Conservation (phyloP, 1,140 invertebrate species). For the Listronotus oregonensis region DNA sequence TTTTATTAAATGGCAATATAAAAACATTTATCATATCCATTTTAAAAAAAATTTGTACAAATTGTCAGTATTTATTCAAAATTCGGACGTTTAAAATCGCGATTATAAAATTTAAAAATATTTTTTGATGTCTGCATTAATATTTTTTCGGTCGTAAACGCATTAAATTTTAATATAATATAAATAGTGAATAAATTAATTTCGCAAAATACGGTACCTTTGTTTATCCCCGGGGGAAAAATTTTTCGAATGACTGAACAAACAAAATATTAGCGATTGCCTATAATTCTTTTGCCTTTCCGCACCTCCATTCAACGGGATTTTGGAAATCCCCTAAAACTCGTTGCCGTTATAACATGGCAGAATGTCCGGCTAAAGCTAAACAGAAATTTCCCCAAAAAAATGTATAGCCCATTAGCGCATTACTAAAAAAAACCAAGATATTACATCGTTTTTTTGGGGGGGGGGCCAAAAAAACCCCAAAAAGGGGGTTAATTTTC, state of each 20-base stretch:
- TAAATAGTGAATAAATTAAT: conserved; percentile 43
- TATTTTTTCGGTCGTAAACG: conserved; percentile 38
- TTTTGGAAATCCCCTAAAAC: conserved; percentile 51
- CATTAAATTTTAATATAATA: conserved; percentile 40
- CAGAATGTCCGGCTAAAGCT: conserved; percentile 48
- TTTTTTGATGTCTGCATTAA: conserved; percentile 39
- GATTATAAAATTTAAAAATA: conserved; percentile 37
- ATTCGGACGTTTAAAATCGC: conserved; percentile 19
- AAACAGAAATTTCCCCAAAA: conserved; percentile 57
- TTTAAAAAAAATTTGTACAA: conserved; percentile 31
- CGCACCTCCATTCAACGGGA: conserved; percentile 48
- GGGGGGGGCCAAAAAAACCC: neutral
- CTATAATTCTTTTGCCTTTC: conserved; percentile 54
- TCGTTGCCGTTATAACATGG: conserved; percentile 45
- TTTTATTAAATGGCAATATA: no score
- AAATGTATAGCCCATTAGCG: conserved; percentile 54
- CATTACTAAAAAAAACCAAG: conserved; percentile 53
- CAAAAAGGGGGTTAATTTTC: no score
- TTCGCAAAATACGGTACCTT: conserved; percentile 50
- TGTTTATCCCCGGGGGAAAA: conserved; percentile 52
- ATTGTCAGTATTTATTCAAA: conserved; percentile 28
- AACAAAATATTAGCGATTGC: conserved; percentile 54
- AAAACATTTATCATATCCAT: conserved; percentile 29
- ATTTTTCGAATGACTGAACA: conserved; percentile 52
- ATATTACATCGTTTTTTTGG: conserved; percentile 39